Evolutionary conservation across 2,888 invertebrate genomes (phyloP).

Genomic region (Drosophila rellima): DNA sequence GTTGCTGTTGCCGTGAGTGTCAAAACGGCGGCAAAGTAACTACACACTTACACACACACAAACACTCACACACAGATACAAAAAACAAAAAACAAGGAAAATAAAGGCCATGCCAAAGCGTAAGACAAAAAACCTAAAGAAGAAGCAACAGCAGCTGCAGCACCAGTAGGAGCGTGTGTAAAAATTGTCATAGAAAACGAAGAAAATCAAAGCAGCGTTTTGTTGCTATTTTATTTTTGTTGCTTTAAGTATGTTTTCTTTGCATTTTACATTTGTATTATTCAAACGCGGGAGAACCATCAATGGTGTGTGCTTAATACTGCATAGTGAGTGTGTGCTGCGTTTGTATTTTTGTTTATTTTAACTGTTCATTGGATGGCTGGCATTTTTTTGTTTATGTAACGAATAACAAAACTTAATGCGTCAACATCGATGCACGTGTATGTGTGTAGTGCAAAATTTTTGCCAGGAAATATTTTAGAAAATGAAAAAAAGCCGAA

Average conservation of each 20-base stretch:
- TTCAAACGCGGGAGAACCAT: slow-evolving; percentile 42
- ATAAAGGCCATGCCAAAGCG: slow-evolving; percentile 57
- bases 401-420: slow-evolving; percentile 33
- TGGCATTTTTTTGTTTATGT: slow-evolving; percentile 56
- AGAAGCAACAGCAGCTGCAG: slow-evolving; percentile 66
- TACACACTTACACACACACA: slow-evolving; percentile 39
- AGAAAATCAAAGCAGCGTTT: slow-evolving; percentile 27
- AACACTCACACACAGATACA: slow-evolving; percentile 28
- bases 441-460: not conserved
- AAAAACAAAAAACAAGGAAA: slow-evolving; percentile 48
- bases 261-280: slow-evolving; percentile 30
- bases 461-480: slow-evolving; percentile 2
- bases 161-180: slow-evolving; percentile 34
- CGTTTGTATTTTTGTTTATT: slow-evolving; percentile 57
- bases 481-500: not conserved
- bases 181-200: slow-evolving; percentile 40
- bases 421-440: not conserved
- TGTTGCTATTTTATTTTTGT: slow-evolving; percentile 29
- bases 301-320: slow-evolving; percentile 1
- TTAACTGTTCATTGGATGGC: slow-evolving; percentile 26
- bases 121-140: slow-evolving; percentile 61
- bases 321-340: slow-evolving; percentile 1
- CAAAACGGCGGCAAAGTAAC: slow-evolving; percentile 80
- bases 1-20: slow-evolving; percentile 73
- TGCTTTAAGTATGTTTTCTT: slow-evolving; percentile 21